Base-by-base conservation (phyloP, 2,888 invertebrate species). In the Sipha maydis region DNA sequence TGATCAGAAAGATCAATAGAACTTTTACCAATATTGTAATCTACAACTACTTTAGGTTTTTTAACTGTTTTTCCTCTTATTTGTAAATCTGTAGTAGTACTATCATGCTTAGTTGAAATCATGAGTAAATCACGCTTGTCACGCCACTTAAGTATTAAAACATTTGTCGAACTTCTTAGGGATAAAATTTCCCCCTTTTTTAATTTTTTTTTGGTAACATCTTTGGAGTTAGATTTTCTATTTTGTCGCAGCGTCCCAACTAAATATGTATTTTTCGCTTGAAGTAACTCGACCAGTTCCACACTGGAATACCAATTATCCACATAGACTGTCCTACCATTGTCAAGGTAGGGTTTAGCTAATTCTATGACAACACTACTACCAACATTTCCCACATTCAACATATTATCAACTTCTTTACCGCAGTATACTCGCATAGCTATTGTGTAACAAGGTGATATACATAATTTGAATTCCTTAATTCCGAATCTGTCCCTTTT, bases 121-220 rank as follows among this genome's bases (percentile, higher is more conserved):
- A 85, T 73, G 4, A 54, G 21, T 61, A 85, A 75, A 76, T 90
- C 86, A 17, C 89, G 75, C 54, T 89, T 76, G 48, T 89, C 90
- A 61, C 89, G 79, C 79, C 79, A 79, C 34, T 79, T 79, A 7
- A 79, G 61, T 25, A 79, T 34, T 34, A 79, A 56, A 9, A 79
- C 79, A 79, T 79, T 79, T 7, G 54, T 34, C 2, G 31, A 34
- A 34, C 79, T 79, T 79, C 61, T 79, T 25, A 19, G 21, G 34
- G 79, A 56, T 21, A 61, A 34, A 56, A 79, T 34, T 34, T 79
- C 79, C 17, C 79, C 77, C 21, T 61, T 79, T 61, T 79, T 79
- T 61, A 79, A 79, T 79, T 79, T 79, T 79, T 79, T 79, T 71
- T 41, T 9, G 41, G 34, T 69, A 21, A 71, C 41, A 41, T 71